A percentile compares a stretch with the other conserved stretches of the same genome.
Conservation (phyloP, 2,888 invertebrate species). For the Ectemnius cavifrons region DNA sequence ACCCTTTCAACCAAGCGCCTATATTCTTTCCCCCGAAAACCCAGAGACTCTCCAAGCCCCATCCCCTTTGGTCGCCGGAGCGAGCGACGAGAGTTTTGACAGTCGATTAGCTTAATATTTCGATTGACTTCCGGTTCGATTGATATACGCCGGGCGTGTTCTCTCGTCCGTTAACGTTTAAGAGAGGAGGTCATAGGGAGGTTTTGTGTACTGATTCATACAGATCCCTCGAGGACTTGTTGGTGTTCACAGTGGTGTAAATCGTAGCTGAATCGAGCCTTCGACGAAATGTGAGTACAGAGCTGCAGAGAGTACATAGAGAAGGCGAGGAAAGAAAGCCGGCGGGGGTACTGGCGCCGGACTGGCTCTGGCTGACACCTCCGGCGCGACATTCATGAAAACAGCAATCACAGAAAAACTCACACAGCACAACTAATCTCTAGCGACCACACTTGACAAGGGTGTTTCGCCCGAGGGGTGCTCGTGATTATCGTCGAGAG, state of each 20-base stretch:
- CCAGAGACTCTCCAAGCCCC: not conserved
- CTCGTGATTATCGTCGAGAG: constrained; percentile 42
- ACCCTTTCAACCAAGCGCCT: not conserved
- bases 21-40: not conserved
- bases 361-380: not conserved
- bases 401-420: constrained; percentile 37
- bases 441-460: constrained; percentile 57
- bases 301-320: constrained; percentile 61
- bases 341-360: too few species aligned
- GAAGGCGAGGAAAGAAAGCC: constrained; percentile 34
- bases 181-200: too few species aligned
- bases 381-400: constrained; percentile 27
- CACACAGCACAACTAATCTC: constrained; percentile 61
- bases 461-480: constrained; percentile 25
- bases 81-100: constrained; percentile 26
- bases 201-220: too few species aligned
- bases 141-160: too few species aligned
- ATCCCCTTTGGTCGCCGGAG: constrained; percentile 32
- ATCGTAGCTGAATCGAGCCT: constrained; percentile 43
- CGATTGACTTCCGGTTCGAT: too few species aligned
- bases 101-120: too few species aligned
- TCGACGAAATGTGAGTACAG: constrained; percentile 60
- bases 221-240: not conserved
- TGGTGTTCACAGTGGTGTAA: constrained; percentile 7
- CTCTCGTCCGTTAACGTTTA: too few species aligned